Evolutionary conservation across 2,888 invertebrate genomes (phyloP).

Genomic region (Agrotis exclamationis): DNA sequence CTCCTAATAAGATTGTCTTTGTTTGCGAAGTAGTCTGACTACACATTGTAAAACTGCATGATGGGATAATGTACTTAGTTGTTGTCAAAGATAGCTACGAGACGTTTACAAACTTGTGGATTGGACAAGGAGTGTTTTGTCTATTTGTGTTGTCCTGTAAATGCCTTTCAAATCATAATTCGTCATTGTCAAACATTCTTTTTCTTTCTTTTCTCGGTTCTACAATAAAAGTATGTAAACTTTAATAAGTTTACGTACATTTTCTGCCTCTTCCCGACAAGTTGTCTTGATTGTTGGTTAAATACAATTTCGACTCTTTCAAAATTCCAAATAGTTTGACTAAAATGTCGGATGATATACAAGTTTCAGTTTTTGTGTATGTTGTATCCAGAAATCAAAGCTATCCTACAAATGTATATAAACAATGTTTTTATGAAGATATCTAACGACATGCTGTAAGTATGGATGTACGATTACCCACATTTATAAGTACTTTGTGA

Average conservation of each 20-base stretch:
- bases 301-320: background rate
- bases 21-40: conserved; percentile 10
- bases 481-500: conserved; percentile 76
- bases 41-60: background rate
- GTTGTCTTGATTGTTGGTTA: background rate
- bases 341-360: conserved; percentile 8
- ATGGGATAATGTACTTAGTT: background rate
- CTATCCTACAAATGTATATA: conserved; percentile 5
- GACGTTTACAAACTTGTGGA: background rate
- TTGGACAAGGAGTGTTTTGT: background rate
- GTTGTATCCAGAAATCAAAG: conserved; percentile 24
- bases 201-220: background rate
- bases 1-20: conserved; percentile 11
- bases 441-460: conserved; percentile 62
- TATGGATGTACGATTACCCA: conserved; percentile 53
- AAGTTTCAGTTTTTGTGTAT: conserved; percentile 1
- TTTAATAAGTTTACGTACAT: background rate
- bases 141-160: conserved; percentile 1
- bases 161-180: background rate
- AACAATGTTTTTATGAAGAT: conserved; percentile 27
- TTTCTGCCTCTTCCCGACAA: background rate
- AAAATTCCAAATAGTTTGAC: conserved; percentile 5
- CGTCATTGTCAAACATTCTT: background rate
- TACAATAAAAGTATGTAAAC: background rate
- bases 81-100: background rate